These are phyloP conservation scores for Nesogale talazaci DNA, from an alignment of 2,113 vertebrate genomes.

Conservation along the genomic window DNA sequence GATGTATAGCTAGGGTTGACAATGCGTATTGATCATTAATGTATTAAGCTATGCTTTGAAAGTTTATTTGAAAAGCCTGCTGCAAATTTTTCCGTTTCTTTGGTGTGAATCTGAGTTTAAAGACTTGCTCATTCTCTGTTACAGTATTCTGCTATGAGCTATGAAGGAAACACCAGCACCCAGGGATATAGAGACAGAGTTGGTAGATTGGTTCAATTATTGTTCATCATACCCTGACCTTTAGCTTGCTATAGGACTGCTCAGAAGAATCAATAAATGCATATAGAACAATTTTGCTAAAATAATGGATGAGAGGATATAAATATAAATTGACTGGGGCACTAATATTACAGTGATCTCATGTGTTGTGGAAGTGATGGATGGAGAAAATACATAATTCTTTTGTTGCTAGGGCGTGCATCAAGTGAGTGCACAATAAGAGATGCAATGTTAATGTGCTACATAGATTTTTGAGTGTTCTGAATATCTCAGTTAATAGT, in stretches of 20 bases:
- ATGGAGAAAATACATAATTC: neutral
- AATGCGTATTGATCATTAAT: neutral
- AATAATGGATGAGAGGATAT: neutral
- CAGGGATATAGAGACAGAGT: neutral
- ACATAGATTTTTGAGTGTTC: neutral
- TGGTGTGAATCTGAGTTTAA: neutral
- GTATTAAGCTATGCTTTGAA: neutral
- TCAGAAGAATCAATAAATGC: neutral
- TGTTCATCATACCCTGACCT: neutral
- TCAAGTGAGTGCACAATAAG: neutral
- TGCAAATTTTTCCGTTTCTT: slow-evolving; percentile 44
- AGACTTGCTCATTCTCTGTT: neutral
- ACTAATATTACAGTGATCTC: neutral
- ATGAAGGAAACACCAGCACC: neutral
- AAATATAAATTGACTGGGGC: neutral
- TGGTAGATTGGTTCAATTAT: neutral
- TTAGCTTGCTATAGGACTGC: neutral
- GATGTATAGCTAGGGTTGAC: neutral
- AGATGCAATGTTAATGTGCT: neutral
- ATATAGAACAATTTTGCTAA: neutral
- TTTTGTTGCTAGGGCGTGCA: neutral
- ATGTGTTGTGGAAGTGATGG: neutral
- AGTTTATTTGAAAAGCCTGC: neutral
- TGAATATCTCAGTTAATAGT: neutral
- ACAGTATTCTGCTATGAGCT: neutral